Base-by-base conservation (phyloP, 1,140 invertebrate genomes). In the Cydia splendana region DNA sequence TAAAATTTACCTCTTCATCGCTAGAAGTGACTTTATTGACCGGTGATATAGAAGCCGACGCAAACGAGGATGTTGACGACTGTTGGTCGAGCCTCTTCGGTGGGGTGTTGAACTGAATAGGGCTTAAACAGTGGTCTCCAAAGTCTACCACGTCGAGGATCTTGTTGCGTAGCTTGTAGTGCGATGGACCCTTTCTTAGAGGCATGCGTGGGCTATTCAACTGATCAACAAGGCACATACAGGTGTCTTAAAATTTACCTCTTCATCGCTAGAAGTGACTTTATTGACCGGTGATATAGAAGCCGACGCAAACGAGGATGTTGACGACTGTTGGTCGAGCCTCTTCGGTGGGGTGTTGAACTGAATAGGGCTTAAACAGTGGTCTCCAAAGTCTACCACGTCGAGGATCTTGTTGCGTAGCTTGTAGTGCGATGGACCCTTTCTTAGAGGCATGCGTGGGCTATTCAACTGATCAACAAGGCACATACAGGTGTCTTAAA, bases 1-100 rank as follows among this genome's bases (percentile, higher is more conserved):
- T n/a, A n/a, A n/a, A n/a, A n/a, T n/a, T 45, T 78, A 89, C 88
- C 86, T 90, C 87, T 75, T 91, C 87, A 82, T 90, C 89, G 81
- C 87, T 91, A 1, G 87, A 89, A 12, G 78, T 30, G 34, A 48
- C 53, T 91, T n/a, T n/a, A 13, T 80, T 84, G 28, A 90, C 83
- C 15, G 89, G 89, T 13, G 90, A 91, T 75, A 90, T 88, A 2
- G 89, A 89, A 7, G 80, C 79, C n/a, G 88, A 90, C 1, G 88
- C 86, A 1, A 89, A 90, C 0, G 89, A 90, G 2, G 87, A 87
- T 0, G 85, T 84, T 4, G 80, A 81, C 0, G 88, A 86, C 20
- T 80, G 78, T 6, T 80, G 79, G 7, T 81, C 82, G 48, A 78
- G 75, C 12, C 87, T 80, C 42, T 84, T 88, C 0, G 86, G 88